Base-by-base conservation (phyloP, 1,140 invertebrate species). In the Dreissena polymorpha region DNA sequence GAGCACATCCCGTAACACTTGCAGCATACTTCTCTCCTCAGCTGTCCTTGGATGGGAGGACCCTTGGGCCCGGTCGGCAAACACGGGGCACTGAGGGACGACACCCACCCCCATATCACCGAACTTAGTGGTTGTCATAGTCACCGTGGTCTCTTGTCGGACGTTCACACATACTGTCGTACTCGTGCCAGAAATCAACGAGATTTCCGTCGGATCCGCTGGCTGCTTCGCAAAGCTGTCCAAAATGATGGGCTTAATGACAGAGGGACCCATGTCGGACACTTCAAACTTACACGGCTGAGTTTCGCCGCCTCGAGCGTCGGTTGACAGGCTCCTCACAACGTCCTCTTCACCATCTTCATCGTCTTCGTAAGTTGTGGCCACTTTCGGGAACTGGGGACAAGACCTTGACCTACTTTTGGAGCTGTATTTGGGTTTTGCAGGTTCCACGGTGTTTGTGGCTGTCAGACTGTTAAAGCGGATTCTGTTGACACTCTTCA, bases 351-450 rank as follows among this genome's bases (percentile, higher is more conserved):
- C 25, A 12, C 23, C 25, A 8, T 64, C 77, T 39, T 80, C 68
- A n/a, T n/a, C n/a, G n/a, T n/a, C n/a, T n/a, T n/a, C n/a, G n/a
- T n/a, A n/a, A n/a, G n/a, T n/a, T n/a, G 49, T 84, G 13, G 55
- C 67, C 50, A 85, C 64, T 70, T 86, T 88, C 14, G 83, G 83
- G 27, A 88, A 79, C 51, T 85, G 83, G 16, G 86, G 86, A 83
- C 86, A 88, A 25, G 86, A 88, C 68, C 85, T 80, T 70, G 87
- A 88, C 76, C 82, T 81, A 10, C 16, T 39, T 49, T 67, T 73
- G 0, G 60, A 49, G 16, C 83, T 27, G 64, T 72, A 83, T 50
- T 81, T 85, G 5, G 51, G 23, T 25, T 69, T 51, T 7, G 68
- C 55, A 12, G 53, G 18, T 14, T 85, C 81, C 14, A 86, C 81